A percentile compares a stretch with the other conserved stretches of the same genome.
Evolutionary conservation across 2,888 invertebrate genomes (phyloP).

Genomic region (Trimorus sp.): DNA sequence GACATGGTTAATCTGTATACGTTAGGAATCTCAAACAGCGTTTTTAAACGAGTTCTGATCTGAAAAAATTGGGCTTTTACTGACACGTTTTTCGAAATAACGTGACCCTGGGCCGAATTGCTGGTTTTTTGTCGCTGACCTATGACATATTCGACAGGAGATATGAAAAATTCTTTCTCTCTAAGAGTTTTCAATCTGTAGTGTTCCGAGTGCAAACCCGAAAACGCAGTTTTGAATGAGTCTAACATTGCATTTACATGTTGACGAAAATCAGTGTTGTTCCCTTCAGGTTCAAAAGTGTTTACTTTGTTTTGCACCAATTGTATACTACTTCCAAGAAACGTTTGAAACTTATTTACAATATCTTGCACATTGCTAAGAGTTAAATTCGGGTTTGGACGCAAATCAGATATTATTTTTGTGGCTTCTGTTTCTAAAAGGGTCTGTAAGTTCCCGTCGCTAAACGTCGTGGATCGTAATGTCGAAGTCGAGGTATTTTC

Average conservation of each 20-base stretch:
- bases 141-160: slow-evolving; percentile 7
- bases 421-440: slow-evolving; percentile 12
- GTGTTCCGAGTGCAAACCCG: slow-evolving; percentile 18
- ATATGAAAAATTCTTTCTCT: slow-evolving; percentile 19
- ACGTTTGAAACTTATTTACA: slow-evolving; percentile 19
- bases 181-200: slow-evolving; percentile 10
- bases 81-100: neutral
- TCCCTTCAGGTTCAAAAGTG: neutral
- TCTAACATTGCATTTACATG: slow-evolving; percentile 6
- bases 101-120: slow-evolving; percentile 16
- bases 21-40: slow-evolving; percentile 10
- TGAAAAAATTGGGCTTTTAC: slow-evolving; percentile 38
- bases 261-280: too few species aligned
- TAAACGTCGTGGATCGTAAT: too few species aligned
- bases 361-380: slow-evolving; percentile 9
- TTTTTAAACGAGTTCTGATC: slow-evolving; percentile 34
- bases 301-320: slow-evolving; percentile 5
- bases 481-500: too few species aligned
- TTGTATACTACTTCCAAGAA: slow-evolving; percentile 8
- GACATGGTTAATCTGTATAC: slow-evolving; percentile 3
- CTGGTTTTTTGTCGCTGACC: neutral
- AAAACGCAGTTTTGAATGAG: slow-evolving; percentile 3
- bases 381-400: slow-evolving; percentile 14
- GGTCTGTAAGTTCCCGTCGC: too few species aligned
- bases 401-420: slow-evolving; percentile 15